Evolutionary conservation across 1,140 invertebrate genomes (phyloP), one percentile per base, ranked within the genome.

Genomic region (Drosophila kurseongensis): DNA sequence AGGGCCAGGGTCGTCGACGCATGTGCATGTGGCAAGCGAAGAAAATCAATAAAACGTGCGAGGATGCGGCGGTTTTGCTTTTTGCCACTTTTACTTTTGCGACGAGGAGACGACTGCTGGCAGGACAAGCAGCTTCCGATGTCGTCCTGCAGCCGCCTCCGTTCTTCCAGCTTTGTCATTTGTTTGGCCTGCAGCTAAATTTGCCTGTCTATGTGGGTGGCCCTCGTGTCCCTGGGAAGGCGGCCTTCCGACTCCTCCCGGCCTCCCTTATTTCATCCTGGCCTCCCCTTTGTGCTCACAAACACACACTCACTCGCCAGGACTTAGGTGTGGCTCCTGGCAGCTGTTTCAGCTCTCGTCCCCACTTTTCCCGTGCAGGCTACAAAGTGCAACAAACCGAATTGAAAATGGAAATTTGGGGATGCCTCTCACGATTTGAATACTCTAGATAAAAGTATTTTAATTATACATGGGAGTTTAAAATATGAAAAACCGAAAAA

Each of bases 1-100:
- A 79, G 44, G 42, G 77, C 78, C 55, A 76, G 65, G 71, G 73
- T 78, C 76, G 76, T 80, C 84, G 77, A 88, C 84, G 84, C 84
- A 86, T 88, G 80, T 84, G 84, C 84, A 88, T 89, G 80, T 79
- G 84, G 72, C 67, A 69, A 40, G 68, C 42, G 60, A 60, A 83
- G 84, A 89, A 89, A 89, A 89, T 89, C 84, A 89, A 89, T 89
- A 89, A 89, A 89, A 80, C 80, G 84, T 89, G 83, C 80, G 84
- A 88, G 69, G 75, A 81, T 68, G 79, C 78, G 78, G 60, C 44
- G 74, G 69, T 73, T 65, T 44, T 60, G 55, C 65, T 72, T 72
- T 57, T 71, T 71, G 84, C 68, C 84, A 89, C 84, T 89, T 89
- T 89, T 89, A 89, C 84, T 89, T 89, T 89, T 89, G 80, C 56